Evolutionary conservation across 2,797 vertebrate species (phyloP), one percentile per base, ranked within the genome.

Genomic region (Diplodus sargus): DNA sequence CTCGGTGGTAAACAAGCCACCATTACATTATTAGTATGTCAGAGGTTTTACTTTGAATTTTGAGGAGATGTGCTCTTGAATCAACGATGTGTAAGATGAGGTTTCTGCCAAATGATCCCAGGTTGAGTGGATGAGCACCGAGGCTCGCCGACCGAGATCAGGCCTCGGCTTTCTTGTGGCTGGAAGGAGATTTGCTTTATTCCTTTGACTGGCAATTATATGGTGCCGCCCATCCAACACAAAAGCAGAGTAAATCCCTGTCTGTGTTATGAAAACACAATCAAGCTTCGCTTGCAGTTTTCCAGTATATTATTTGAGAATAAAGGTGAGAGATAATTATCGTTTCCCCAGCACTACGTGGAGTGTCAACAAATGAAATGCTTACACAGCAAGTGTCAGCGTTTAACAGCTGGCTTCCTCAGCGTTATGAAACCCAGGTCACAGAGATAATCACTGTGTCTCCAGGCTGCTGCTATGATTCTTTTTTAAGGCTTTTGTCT

Each of bases 401-500:
- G 4, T 76, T 60, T 42, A 48, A 14, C 57, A 58, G 59, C 72
- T 52, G 70, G 42, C 53, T 56, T 20, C 14, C 8, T 79, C 16
- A 13, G 60, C 16, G 57, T 45, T 58, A 15, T 28, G 54, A 59
- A 25, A 30, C 49, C 15, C 28, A 1, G 43, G 53, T 65, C 62
- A 68, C 52, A 52, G 66, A 70, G 48, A 57, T 62, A 13, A 68
- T 78, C 57, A 28, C 39, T 23, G 39, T 67, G 51, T 73, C 60
- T 53, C 34, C 22, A 14, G 4, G 47, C 62, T 2, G 18, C 15
- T 28, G 47, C 17, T 54, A 18, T 17, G 6, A 4, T 58, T 58
- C 30, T 43, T 74, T 74, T 69, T 77, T 61, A 47, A 59, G 48
- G 59, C 68, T 47, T 76, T 58, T 82, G 74, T 71, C 65, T 53